These are phyloP conservation scores for Epinotia brunnichana DNA, from an alignment of 2,888 invertebrate species.

Conservation along the genomic window DNA sequence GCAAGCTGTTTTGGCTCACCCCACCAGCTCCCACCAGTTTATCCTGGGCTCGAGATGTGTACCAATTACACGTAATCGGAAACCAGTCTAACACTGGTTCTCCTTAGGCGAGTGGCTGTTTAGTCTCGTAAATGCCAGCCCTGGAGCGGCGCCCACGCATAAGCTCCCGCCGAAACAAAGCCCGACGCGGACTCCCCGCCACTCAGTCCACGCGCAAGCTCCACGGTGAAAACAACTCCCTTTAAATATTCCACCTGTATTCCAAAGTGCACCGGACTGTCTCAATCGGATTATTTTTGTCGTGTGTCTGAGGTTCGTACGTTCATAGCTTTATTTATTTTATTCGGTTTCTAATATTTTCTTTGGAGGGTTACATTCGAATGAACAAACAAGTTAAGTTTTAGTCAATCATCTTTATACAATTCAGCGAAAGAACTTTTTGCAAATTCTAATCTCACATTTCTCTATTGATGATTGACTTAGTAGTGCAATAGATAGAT, in stretches of 20 bases:
- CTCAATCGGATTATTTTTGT: constrained; percentile 35
- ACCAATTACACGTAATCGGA: neutral
- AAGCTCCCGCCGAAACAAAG: constrained; percentile 67
- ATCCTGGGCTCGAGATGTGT: neutral
- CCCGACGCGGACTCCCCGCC: constrained; percentile 57
- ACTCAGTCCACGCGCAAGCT: constrained; percentile 75
- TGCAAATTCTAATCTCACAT: no score
- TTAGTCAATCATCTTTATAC: no score
- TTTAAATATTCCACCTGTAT: constrained; percentile 41
- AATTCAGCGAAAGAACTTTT: no score
- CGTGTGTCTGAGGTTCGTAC: constrained; percentile 31
- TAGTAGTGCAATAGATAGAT: no score
- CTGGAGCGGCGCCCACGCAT: constrained; percentile 69
- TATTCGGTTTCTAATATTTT: neutral
- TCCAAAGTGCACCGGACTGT: constrained; percentile 26
- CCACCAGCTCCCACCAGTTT: neutral
- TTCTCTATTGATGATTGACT: no score
- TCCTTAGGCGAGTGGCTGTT: neutral
- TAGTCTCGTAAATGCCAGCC: neutral
- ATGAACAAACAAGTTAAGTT: neutral
- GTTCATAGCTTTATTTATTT: neutral
- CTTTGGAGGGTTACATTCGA: neutral
- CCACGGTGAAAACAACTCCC: constrained; percentile 66
- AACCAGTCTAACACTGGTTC: neutral
- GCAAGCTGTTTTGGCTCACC: neutral